A percentile compares a stretch with the other conserved stretches of the same genome.
Conservation (phyloP, 2,888 invertebrate species). For the Dicyrtomina minuta region DNA sequence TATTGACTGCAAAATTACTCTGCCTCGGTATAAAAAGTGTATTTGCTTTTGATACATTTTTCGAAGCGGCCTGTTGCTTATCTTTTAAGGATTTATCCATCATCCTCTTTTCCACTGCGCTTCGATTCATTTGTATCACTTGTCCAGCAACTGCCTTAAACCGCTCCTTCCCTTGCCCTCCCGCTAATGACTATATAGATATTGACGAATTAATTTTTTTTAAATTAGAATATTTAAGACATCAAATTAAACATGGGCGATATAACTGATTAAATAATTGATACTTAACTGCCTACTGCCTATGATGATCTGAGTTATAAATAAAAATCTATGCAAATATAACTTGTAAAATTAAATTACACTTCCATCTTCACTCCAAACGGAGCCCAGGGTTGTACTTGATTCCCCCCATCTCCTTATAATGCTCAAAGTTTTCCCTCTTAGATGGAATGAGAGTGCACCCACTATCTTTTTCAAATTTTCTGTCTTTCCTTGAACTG, state of each 20-base stretch:
- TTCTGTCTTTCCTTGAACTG: constrained; percentile 49
- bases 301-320: too few relatives aligned
- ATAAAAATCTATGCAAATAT: too few relatives aligned
- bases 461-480: constrained; percentile 53
- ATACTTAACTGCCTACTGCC: too few relatives aligned
- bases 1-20: constrained; percentile 32
- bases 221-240: too few relatives aligned
- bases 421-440: constrained; percentile 46
- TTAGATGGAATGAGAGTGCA: constrained; percentile 48
- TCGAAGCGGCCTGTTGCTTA: background rate
- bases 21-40: constrained; percentile 6
- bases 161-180: constrained; percentile 14
- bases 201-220: constrained; percentile 33
- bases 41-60: constrained; percentile 2
- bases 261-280: too few relatives aligned
- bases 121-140: constrained; percentile 51
- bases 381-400: too few relatives aligned
- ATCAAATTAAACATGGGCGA: too few relatives aligned
- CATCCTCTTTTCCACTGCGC: constrained; percentile 46
- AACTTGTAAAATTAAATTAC: too few relatives aligned
- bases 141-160: constrained; percentile 44
- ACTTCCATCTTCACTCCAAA: too few relatives aligned
- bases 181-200: too few relatives aligned
- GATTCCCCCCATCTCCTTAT: too few relatives aligned
- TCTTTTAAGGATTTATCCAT: constrained; percentile 41